Conservation (phyloP, 92 coral and sea anemone species). For the Micromussa lordhowensis region DNA sequence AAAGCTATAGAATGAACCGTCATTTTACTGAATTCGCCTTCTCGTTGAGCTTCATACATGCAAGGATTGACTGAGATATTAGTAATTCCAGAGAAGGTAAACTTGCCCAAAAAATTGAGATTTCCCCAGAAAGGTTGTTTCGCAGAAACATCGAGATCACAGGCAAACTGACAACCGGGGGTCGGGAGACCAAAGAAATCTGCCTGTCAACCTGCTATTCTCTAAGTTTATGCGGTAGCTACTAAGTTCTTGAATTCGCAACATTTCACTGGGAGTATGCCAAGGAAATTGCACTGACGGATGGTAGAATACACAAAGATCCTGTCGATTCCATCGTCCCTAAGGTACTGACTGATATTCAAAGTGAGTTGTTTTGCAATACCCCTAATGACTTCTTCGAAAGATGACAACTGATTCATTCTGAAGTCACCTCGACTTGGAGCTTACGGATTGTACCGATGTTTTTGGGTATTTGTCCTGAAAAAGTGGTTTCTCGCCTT, state of each 20-base stretch:
- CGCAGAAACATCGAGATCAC: slow-evolving; percentile 55
- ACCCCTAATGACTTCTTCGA: too few species aligned
- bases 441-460: slow-evolving; percentile 54
- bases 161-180: slow-evolving; percentile 58
- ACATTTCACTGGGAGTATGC: slow-evolving; percentile 54
- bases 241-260: slow-evolving; percentile 74
- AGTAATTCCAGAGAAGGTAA: slow-evolving; percentile 68
- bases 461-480: slow-evolving; percentile 56
- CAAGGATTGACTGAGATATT: slow-evolving; percentile 64
- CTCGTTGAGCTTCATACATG: slow-evolving; percentile 35
- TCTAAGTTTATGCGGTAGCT: slow-evolving; percentile 62
- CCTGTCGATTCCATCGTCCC: slow-evolving; percentile 38
- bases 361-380: slow-evolving; percentile 39
- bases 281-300: slow-evolving; percentile 64
- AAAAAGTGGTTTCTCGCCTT: slow-evolving; percentile 19
- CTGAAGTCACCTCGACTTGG: slow-evolving; percentile 63
- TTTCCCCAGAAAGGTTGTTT: slow-evolving; percentile 69
- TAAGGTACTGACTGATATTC: slow-evolving; percentile 34
- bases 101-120: slow-evolving; percentile 59
- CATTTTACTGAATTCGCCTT: slow-evolving; percentile 48
- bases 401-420: slow-evolving; percentile 39
- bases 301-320: slow-evolving; percentile 71
- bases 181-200: slow-evolving; percentile 49
- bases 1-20: slow-evolving; percentile 57
- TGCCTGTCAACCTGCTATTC: slow-evolving; percentile 49